A percentile compares a stretch with the other conserved stretches of the same genome.
phyloP scores from a whole-genome alignment of 2,888 invertebrate species.

The Mayetiola destructor region DNA sequence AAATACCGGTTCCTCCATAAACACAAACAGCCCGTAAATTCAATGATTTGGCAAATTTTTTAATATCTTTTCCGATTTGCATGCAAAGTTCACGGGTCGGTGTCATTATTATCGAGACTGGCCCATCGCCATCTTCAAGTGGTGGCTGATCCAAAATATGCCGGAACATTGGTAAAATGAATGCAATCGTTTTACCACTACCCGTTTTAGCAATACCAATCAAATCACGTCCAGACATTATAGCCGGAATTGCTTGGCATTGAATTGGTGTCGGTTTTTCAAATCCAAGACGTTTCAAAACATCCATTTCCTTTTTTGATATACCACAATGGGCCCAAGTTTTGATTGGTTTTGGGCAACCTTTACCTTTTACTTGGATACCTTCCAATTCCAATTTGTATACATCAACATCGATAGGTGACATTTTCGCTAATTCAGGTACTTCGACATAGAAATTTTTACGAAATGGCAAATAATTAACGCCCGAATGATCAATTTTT shows the following conservation, averaged over 20 bases:
- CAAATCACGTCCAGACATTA: constrained; percentile 92
- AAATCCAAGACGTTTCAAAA: constrained; percentile 76
- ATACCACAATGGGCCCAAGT: constrained; percentile 98
- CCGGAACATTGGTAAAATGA: constrained; percentile 89
- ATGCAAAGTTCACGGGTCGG: constrained; percentile 96
- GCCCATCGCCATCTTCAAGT: constrained; percentile 93
- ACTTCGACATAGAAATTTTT: constrained; percentile 97
- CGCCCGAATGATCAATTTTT: constrained; percentile 77
- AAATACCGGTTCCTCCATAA: constrained; percentile 94
- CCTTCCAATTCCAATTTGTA: constrained; percentile 85
- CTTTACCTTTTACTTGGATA: constrained; percentile 89
- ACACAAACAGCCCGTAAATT: constrained; percentile 85
- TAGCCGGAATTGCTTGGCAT: constrained; percentile 90
- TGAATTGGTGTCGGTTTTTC: constrained; percentile 99
- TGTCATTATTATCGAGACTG: constrained; percentile 92
- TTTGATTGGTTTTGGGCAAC: constrained; percentile 88
- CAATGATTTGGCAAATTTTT: constrained; percentile 81
- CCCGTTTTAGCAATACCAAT: constrained; percentile 99
- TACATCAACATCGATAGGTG: constrained; percentile 67
- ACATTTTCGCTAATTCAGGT: constrained; percentile 88
- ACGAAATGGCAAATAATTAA: constrained; percentile 77
- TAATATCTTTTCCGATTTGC: constrained; percentile 96
- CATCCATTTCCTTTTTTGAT: constrained; percentile 86
- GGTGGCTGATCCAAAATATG: constrained; percentile 90
- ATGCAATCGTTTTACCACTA: constrained; percentile 95